These are phyloP conservation scores for Micoletzkya japonica DNA, from an alignment of 2,888 invertebrate genomes.

Conservation along the genomic window DNA sequence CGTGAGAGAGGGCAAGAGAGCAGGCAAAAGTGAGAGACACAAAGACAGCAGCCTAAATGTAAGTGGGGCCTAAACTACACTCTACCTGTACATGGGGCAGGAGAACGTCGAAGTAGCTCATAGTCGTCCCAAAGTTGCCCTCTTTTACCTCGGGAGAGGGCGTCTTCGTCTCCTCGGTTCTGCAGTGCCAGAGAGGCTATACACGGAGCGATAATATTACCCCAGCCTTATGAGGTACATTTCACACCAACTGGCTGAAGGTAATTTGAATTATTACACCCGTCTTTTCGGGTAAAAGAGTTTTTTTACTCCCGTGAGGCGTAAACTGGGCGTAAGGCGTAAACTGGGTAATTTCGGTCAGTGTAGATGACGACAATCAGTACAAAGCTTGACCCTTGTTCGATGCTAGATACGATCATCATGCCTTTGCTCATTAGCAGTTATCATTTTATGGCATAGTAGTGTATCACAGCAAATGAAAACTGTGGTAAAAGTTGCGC, in stretches of 20 bases:
- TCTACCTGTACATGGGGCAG: conserved; percentile 58
- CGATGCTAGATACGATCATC: no score
- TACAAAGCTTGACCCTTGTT: no score
- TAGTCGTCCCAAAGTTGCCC: conserved; percentile 32
- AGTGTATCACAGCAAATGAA: no score
- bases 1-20: not conserved
- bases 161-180: conserved; percentile 16
- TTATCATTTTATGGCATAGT: no score
- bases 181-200: not conserved
- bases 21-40: not conserved
- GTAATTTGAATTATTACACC: conserved; percentile 4
- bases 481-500: not conserved
- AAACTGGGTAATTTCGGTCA: no score
- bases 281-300: no score
- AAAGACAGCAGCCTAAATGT: not conserved
- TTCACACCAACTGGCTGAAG: not conserved
- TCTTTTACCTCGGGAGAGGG: not conserved
- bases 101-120: conserved; percentile 59
- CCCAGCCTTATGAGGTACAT: no score
- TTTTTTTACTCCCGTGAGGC: no score
- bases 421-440: no score
- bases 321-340: no score
- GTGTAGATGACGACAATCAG: no score
- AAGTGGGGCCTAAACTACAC: not conserved
- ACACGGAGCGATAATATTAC: not conserved